These are phyloP conservation scores for Adelphocoris suturalis DNA, from an alignment of 2,888 invertebrate species.

Conservation along the genomic window DNA sequence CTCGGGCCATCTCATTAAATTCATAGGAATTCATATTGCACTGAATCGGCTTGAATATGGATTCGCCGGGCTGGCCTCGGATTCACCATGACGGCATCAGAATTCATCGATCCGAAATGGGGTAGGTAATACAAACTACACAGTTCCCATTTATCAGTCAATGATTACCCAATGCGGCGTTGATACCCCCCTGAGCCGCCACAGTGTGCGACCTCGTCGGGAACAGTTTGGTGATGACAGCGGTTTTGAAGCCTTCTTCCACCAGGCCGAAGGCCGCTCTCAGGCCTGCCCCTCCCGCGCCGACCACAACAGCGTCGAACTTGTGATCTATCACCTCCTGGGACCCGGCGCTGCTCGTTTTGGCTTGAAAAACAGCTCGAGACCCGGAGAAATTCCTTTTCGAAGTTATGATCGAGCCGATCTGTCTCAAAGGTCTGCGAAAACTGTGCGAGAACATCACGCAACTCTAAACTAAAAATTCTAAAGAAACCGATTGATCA, in stretches of 20 bases:
- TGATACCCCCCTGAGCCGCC: conserved; percentile 99
- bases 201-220: conserved; percentile 99
- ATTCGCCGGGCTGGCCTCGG: too few relatives aligned
- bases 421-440: background rate
- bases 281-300: conserved; percentile 97
- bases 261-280: conserved; percentile 98
- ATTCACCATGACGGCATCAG: too few relatives aligned
- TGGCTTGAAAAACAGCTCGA: background rate
- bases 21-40: too few relatives aligned
- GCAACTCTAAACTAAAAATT: background rate
- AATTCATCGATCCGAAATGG: too few relatives aligned
- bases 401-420: background rate
- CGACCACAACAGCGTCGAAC: conserved; percentile 98
- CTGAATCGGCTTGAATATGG: too few relatives aligned
- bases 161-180: conserved; percentile 91
- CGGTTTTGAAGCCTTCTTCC: conserved; percentile 97
- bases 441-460: background rate
- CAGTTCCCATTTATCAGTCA: too few relatives aligned
- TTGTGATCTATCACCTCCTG: conserved; percentile 90
- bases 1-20: too few relatives aligned
- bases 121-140: too few relatives aligned
- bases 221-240: conserved; percentile 97
- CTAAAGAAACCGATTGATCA: background rate
- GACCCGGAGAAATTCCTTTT: background rate
- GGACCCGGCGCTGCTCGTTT: background rate